Evolutionary conservation across 2,888 invertebrate genomes (phyloP), one percentile per base, ranked within the genome.

Genomic region (Calephelis perditalis): DNA sequence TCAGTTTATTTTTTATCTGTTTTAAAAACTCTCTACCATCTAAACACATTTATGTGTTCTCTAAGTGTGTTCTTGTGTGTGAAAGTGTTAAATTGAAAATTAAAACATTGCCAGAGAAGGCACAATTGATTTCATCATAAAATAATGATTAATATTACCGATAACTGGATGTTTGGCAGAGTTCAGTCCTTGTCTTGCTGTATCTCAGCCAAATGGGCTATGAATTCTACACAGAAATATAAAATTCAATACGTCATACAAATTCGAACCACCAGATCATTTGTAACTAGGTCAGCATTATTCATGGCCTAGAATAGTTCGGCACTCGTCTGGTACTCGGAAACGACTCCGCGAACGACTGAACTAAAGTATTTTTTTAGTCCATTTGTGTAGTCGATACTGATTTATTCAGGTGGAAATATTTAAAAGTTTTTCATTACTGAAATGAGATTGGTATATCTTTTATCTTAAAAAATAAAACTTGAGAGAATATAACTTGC

Each of bases 271-370:
- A 76, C 73, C 76, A 76, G 78, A 82, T 81, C 79, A 81, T 78
- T 77, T 73, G 78, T 75, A 82, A 81, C 76, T 82, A 67, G 84
- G 83, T 80, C 83, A 78, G 70, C 79, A 78, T 76, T 80, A 80
- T 79, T 76, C 76, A 73, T 74, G 77, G 78, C 77, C 79, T 72
- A 52, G 52, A 52, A 52, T 52, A 52, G 52, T 52, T 52, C 52
- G 35, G 52, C 52, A 26, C 52, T 52, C 35, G 52, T 52, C 52
- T 52, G 35, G 52, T 52, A 52, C 52, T 52, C 52, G 11, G 52
- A 52, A 52, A 35, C 52, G 52, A 52, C 35, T 52, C 26, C 26
- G 26, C 35, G 11, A 52, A 52, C 52, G 35, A 26, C 10, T 52
- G 52, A 52, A 26, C 10, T 52, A 40, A 40, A 40, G 40, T 40